These are phyloP conservation scores for Elgaria multicarinata DNA, from an alignment of 2,113 vertebrate species.

Conservation along the genomic window DNA sequence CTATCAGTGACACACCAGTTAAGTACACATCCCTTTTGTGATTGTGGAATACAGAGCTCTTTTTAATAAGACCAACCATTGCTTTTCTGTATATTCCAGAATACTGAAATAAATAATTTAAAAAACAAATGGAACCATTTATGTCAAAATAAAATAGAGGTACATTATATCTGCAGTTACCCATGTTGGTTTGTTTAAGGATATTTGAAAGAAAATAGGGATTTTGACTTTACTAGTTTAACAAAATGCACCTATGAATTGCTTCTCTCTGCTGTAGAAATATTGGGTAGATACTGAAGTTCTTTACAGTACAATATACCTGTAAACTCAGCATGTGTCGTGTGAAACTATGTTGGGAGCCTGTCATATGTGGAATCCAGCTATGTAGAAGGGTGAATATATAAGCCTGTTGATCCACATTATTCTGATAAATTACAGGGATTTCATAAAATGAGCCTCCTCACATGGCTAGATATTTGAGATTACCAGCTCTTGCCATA, in stretches of 20 bases:
- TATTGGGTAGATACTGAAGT: neutral
- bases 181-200: neutral
- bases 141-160: neutral
- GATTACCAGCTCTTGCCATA: neutral
- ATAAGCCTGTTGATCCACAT: neutral
- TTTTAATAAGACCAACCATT: neutral
- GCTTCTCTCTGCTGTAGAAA: neutral
- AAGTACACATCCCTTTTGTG: constrained; percentile 1
- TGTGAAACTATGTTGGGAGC: neutral
- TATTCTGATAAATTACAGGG: neutral
- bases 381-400: neutral
- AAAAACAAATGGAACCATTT: neutral
- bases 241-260: neutral
- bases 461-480: neutral
- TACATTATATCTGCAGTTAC: neutral
- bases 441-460: neutral
- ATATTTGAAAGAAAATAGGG: neutral
- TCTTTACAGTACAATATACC: neutral
- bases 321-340: neutral
- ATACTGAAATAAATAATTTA: neutral
- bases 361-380: neutral
- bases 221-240: neutral
- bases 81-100: neutral
- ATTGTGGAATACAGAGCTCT: neutral
- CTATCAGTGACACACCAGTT: neutral